Base-by-base conservation (phyloP, 2,113 vertebrate genomes). In the Oxyruncus cristatus region DNA sequence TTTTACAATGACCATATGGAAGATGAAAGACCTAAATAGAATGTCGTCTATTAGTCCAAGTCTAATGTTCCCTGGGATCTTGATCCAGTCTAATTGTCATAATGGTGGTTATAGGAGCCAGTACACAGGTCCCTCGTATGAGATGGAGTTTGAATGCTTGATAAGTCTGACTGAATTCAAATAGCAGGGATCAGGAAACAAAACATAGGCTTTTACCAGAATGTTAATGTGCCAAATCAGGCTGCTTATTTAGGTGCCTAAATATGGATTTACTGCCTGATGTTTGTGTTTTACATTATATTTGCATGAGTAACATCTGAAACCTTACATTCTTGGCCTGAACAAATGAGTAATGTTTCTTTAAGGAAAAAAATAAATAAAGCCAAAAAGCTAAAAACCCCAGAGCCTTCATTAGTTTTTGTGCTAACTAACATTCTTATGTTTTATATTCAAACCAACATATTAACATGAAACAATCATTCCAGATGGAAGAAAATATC, bases 401-500 rank as follows among this genome's bases (percentile, higher is more conserved):
- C 80, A 92, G 95, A 96, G 95, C 96, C 91, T 96, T 96, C 96
- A 96, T 97, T 97, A 97, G 88, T 85, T 95, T 92, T 97, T 96
- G 88, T 89, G 76, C 92, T 96, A 96, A 96, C 92, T 92, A 96
- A 84, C 93, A 96, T 96, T 96, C 96, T 85, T 87, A 58, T 68
- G 80, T 96, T 96, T 97, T 97, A 96, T 95, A 92, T 87, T 96
- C 56, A 97, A 92, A 94, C 92, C 93, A 89, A 44, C 80, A 68
- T 89, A 96, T 93, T 95, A 96, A 96, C 87, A 95, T 94, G 91
- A 92, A 97, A 93, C 91, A 97, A 97, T 93, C 88, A 81, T 89
- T 96, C 96, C 95, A 97, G 96, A 96, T 97, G 96, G 96, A 96
- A 87, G 91, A 96, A 96, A 96, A 96, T 95, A 93, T 95, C 83